phyloP scores from a whole-genome alignment of 2,888 invertebrate genomes.

The Himalopsyche kuldschensis region DNA sequence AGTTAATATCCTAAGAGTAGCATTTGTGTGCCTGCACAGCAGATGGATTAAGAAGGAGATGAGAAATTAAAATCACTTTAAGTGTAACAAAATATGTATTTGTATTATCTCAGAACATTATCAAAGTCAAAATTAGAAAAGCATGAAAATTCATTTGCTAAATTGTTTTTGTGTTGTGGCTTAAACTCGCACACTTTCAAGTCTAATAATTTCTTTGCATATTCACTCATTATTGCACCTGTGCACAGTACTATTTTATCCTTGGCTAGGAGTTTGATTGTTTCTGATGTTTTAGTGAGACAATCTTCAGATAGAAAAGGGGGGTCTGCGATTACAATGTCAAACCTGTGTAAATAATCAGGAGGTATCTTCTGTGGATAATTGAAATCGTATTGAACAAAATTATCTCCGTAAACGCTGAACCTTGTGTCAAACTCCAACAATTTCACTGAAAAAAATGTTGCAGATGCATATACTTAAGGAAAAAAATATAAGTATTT shows the following conservation, averaged over 20 bases:
- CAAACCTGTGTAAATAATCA: slow-evolving; percentile 65
- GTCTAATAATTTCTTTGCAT: slow-evolving; percentile 65
- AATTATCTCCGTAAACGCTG: slow-evolving; percentile 74
- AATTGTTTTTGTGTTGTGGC: slow-evolving; percentile 84
- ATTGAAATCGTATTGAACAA: slow-evolving; percentile 87
- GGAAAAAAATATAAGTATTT: too few species aligned
- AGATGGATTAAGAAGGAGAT: too few species aligned
- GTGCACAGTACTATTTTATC: slow-evolving; percentile 85
- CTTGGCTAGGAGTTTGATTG: slow-evolving; percentile 73
- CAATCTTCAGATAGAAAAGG: slow-evolving; percentile 95
- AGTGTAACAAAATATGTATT: background rate
- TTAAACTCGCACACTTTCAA: slow-evolving; percentile 70
- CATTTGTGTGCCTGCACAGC: too few species aligned
- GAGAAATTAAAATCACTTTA: background rate
- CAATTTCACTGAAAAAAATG: slow-evolving; percentile 64
- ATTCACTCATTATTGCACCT: slow-evolving; percentile 77
- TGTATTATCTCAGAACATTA: slow-evolving; percentile 34
- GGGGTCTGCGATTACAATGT: slow-evolving; percentile 90
- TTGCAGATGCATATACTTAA: too few species aligned
- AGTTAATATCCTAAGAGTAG: too few species aligned
- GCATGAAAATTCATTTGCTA: slow-evolving; percentile 91
- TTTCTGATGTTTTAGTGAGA: slow-evolving; percentile 77
- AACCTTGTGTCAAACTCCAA: slow-evolving; percentile 89
- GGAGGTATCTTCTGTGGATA: slow-evolving; percentile 68
- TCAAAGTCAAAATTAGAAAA: slow-evolving; percentile 85